phyloP scores from a whole-genome alignment of 2,797 vertebrate genomes.

The Eremophila alpestris region DNA sequence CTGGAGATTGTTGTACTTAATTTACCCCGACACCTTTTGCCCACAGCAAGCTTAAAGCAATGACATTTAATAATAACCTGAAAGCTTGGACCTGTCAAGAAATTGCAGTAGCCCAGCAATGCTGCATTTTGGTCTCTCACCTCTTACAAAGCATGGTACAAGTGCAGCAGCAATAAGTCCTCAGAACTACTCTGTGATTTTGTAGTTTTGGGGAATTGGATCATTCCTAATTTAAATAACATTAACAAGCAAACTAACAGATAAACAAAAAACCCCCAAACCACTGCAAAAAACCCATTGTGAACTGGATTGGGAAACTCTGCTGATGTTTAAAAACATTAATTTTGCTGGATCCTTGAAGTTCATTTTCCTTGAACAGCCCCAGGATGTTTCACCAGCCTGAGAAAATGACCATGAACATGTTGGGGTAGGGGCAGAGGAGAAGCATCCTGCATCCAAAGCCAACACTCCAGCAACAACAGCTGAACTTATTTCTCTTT shows the following conservation, averaged over 20 bases:
- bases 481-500: not conserved
- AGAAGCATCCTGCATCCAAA: not conserved
- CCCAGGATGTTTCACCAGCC: not conserved
- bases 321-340: not conserved
- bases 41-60: constrained; percentile 47
- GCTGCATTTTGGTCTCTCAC: not conserved
- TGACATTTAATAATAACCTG: constrained; percentile 50
- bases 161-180: not conserved
- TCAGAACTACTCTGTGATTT: not conserved
- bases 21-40: constrained; percentile 43
- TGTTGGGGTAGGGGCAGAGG: not conserved
- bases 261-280: not conserved
- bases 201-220: not conserved
- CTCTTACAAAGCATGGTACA: not conserved
- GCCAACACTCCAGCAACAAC: not conserved
- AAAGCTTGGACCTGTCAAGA: constrained; percentile 28
- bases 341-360: not conserved
- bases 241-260: not conserved
- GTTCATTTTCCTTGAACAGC: not conserved
- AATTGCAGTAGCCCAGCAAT: not conserved
- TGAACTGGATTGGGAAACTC: not conserved
- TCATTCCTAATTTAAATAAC: not conserved
- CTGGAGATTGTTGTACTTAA: constrained; percentile 29
- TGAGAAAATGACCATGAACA: not conserved
- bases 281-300: not conserved